Percentiles rank a stretch among this genome's conserved stretches.
These are phyloP conservation scores for Graptemys geographica DNA, from an alignment of 2,797 vertebrate species.

Conservation along the genomic window DNA sequence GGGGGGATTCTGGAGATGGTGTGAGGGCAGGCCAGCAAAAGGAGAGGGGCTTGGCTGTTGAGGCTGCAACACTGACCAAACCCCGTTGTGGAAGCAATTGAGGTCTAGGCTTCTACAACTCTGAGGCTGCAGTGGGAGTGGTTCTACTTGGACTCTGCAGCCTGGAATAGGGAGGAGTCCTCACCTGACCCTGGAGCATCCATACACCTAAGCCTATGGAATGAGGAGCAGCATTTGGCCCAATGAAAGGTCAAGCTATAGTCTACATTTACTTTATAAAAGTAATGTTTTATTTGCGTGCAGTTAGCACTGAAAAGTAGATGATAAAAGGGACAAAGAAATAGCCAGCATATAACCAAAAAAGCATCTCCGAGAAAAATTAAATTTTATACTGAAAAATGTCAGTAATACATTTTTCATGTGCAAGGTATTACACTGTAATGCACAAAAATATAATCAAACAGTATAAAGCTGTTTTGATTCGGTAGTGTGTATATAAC, in stretches of 20 bases:
- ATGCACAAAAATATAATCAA: conserved; percentile 3
- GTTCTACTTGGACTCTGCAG: background rate
- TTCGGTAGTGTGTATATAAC: conserved; percentile 15
- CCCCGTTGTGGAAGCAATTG: background rate
- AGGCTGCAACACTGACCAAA: background rate
- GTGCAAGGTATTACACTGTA: conserved; percentile 47
- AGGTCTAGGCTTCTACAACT: background rate
- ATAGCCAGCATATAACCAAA: background rate
- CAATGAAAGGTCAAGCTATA: rapidly evolving
- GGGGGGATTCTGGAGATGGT: background rate
- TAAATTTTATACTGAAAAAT: background rate
- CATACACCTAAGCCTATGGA: background rate
- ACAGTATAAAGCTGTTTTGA: conserved; percentile 42
- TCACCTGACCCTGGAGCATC: background rate
- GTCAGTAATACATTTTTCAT: background rate
- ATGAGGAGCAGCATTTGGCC: background rate
- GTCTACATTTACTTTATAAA: background rate
- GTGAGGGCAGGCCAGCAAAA: background rate
- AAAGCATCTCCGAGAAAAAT: background rate
- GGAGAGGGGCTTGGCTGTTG: background rate
- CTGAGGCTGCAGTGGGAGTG: background rate
- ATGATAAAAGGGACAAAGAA: background rate
- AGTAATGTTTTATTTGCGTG: rapidly evolving
- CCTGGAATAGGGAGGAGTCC: background rate
- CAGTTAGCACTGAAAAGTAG: background rate